Conservation (phyloP, 2,113 vertebrate species). For the Nerophis lumbriciformis region DNA sequence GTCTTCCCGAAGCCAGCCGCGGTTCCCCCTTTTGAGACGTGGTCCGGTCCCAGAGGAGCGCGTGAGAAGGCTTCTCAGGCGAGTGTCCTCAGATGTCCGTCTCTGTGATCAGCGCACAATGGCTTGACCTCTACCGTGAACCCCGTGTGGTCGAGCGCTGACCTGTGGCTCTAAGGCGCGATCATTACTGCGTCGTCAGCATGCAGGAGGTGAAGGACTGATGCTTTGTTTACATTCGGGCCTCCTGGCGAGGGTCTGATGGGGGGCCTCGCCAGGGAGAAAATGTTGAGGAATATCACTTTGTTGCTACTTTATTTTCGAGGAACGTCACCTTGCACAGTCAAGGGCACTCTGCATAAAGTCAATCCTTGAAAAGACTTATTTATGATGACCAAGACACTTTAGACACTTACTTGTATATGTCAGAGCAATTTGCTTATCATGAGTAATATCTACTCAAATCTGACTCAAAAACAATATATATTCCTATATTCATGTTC, state of each 20-base stretch:
- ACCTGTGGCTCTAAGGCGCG: constrained; percentile 59
- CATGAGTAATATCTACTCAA: too few species aligned
- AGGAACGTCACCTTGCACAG: too few species aligned
- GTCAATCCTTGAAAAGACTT: too few species aligned
- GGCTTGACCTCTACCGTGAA: constrained; percentile 65
- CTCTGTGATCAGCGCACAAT: constrained; percentile 73
- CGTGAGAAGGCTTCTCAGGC: constrained; percentile 82
- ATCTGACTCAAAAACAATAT: too few species aligned
- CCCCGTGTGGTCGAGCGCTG: constrained; percentile 67
- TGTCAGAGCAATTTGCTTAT: too few species aligned
- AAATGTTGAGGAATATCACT: too few species aligned
- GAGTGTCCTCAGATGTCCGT: constrained; percentile 87
- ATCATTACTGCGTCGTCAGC: constrained; percentile 72
- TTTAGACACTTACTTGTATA: too few species aligned
- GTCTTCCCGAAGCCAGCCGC: constrained; percentile 87
- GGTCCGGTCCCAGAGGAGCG: constrained; percentile 82
- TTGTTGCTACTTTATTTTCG: too few species aligned
- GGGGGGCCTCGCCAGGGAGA: background rate
- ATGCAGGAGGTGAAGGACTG: constrained; percentile 48
- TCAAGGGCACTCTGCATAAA: too few species aligned
- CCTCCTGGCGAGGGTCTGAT: constrained; percentile 43
- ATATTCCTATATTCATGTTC: too few species aligned
- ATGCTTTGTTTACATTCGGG: constrained; percentile 37
- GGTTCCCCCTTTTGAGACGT: constrained; percentile 79
- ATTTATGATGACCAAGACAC: too few species aligned